Evolutionary conservation across 2,113 vertebrate genomes (phyloP), one percentile per base, ranked within the genome.

Genomic region (Sturnira hondurensis): DNA sequence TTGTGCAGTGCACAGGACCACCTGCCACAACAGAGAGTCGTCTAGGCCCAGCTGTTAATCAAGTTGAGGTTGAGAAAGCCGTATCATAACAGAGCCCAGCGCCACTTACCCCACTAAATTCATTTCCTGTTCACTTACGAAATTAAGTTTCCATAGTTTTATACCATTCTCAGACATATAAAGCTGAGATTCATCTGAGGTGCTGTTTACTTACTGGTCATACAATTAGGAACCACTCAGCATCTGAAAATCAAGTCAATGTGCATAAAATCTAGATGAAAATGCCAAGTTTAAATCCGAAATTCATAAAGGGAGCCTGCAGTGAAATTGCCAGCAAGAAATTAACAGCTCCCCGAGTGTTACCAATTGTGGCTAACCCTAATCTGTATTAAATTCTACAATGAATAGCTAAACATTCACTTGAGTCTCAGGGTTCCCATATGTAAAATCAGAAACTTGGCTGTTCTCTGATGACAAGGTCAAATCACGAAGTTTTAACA

Each of bases 321-420:
- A 84, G 47, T 76, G 88, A 91, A 96, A 89, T 95, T 98, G 96
- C 95, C 93, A 97, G 96, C 73, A 93, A 97, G 87, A 97, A 98
- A 97, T 97, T 96, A 97, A 91, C 89, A 96, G 36, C 91, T 88
- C 86, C 89, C 67, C 56, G 93, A 97, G 94, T 97, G 96, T 96
- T 97, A 97, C 87, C 97, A 97, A 88, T 97, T 97, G 97, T 97
- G 96, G 97, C 96, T 96, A 97, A 96, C 93, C 71, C 93, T 98
- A 93, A 91, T 96, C 73, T 96, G 87, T 36, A 74, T 89, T 91
- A 96, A 96, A 95, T 96, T 97, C 93, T 95, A 68, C 71, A 10
- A 82, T 13, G 78, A 93, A 78, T 22, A 81, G 61, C 91, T 96
- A 73, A 95, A 70, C 28, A 65, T 77, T 96, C 90, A 90, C 54